Conservation (phyloP, 2,797 vertebrate species). For the Glyptemys insculpta region DNA sequence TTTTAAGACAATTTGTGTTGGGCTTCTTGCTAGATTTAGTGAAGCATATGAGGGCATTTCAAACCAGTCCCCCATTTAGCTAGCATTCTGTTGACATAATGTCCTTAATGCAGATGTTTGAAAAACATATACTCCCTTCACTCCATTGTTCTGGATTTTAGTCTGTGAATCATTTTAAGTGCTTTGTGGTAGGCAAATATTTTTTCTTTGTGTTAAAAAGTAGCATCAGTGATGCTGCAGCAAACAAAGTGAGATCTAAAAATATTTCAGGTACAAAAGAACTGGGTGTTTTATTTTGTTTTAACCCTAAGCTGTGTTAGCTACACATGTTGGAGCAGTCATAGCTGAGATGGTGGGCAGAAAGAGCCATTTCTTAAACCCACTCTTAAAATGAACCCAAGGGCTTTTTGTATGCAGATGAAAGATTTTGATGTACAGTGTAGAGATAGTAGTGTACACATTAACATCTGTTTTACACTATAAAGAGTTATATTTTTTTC, state of each 20-base stretch:
- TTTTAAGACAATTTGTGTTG: constrained; percentile 19
- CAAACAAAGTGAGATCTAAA: constrained; percentile 30
- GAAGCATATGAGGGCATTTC: constrained; percentile 43
- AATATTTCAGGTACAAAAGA: constrained; percentile 48
- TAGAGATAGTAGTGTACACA: constrained; percentile 56
- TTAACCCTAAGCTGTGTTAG: constrained; percentile 25
- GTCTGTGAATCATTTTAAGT: constrained; percentile 57
- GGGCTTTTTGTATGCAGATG: constrained; percentile 72
- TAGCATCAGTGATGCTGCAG: not conserved
- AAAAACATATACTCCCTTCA: constrained; percentile 6
- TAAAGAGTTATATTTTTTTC: constrained; percentile 81
- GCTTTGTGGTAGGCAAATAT: not conserved
- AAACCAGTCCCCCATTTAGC: not conserved
- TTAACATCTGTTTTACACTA: constrained; percentile 75
- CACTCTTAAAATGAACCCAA: constrained; percentile 72
- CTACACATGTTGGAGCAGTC: constrained; percentile 17
- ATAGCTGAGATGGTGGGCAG: constrained; percentile 16
- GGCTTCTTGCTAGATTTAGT: not conserved
- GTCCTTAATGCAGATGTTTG: not conserved
- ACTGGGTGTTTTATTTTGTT: constrained; percentile 48
- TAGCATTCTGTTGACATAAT: not conserved
- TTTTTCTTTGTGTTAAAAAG: constrained; percentile 42
- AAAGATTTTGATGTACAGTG: constrained; percentile 67
- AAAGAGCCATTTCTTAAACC: constrained; percentile 61
- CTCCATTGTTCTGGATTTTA: constrained; percentile 53